Base-by-base conservation (phyloP, 2,113 vertebrate genomes). In the Cryptotis parvus region DNA sequence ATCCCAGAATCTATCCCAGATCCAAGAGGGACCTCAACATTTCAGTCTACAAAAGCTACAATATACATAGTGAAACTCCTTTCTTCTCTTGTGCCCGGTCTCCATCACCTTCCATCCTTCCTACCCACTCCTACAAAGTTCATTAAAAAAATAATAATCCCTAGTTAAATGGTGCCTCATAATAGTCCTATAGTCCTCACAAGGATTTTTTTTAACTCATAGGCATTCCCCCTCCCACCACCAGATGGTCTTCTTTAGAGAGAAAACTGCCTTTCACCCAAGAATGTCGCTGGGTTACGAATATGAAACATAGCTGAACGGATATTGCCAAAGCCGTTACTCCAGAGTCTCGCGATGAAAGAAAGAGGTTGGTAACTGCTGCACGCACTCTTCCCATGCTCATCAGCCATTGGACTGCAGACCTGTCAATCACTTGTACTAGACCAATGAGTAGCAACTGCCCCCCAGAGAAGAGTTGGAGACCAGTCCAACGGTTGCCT, bases 341-440 rank as follows among this genome's bases (percentile, higher is more conserved):
- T 16, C 45, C 2, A 10, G 9, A 12, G 15, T 82, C 90, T 92
- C 81, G 26, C 15, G 49, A 82, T 39, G 35, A 70, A 12, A 81
- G 77, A 37, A n/a, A 41, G 24, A 49, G 31, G 6, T 26, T 0
- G 52, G 33, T 90, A 95, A 91, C 93, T 0, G 78, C 31, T 31
- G 0, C 0, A 0, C 2, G 0, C 0, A 0, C 2, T 3, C n/a
- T 76, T 69, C 63, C 58, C 72, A 90, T 61, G 15, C 1, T 73
- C 75, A 9, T 81, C 43, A 10, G n/a, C 88, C 90, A 95, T 84
- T 95, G 95, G 63, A 15, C 18, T 73, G n/a, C 0, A 52, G 27
- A 69, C 15, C 68, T 80, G 90, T 74, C 96, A 83, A 69, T 96
- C 93, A 95, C 43, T 49, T 77, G n/a, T 65, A 39, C 68, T 77